Evolutionary conservation across 1,140 invertebrate species (phyloP).

Genomic region (Ceratina australensis): DNA sequence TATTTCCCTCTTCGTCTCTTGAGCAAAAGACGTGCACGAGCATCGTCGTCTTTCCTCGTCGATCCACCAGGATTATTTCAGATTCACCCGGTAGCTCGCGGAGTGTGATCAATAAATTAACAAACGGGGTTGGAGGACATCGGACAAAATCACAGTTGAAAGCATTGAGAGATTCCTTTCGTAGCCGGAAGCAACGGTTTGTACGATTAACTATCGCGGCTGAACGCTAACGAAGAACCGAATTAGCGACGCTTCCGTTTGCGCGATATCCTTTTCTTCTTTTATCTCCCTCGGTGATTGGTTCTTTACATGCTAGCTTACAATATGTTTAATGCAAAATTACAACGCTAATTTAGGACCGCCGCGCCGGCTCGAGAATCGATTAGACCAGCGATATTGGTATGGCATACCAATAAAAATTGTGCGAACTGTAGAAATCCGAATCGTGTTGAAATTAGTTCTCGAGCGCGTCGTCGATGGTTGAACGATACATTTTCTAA

Average conservation of each 20-base stretch:
- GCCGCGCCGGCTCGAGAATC: conserved; percentile 13
- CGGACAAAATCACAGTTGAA: conserved; percentile 39
- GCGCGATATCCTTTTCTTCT: conserved; percentile 2
- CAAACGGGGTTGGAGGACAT: conserved; percentile 15
- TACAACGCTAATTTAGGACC: conserved; percentile 20
- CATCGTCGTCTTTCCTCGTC: conserved; percentile 28
- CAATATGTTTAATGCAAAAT: conserved; percentile 32
- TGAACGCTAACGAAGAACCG: background rate
- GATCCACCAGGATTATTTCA: background rate
- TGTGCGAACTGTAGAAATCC: background rate
- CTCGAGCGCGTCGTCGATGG: conserved; percentile 9
- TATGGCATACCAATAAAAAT: background rate
- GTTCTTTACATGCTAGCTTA: conserved; percentile 28
- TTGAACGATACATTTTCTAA: conserved; percentile 14
- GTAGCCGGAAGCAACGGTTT: conserved; percentile 10
- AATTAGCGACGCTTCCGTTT: background rate
- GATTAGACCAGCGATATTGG: background rate
- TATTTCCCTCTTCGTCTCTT: conserved; percentile 14
- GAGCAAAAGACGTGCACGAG: conserved; percentile 34
- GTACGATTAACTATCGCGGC: background rate
- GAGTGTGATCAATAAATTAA: conserved; percentile 18
- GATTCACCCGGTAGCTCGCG: background rate
- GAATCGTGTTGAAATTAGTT: background rate
- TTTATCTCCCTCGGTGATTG: conserved; percentile 2
- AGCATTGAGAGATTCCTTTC: conserved; percentile 34